Evolutionary conservation across 92 coral and sea anemone genomes (phyloP).

Genomic region (Siderastrea siderea): DNA sequence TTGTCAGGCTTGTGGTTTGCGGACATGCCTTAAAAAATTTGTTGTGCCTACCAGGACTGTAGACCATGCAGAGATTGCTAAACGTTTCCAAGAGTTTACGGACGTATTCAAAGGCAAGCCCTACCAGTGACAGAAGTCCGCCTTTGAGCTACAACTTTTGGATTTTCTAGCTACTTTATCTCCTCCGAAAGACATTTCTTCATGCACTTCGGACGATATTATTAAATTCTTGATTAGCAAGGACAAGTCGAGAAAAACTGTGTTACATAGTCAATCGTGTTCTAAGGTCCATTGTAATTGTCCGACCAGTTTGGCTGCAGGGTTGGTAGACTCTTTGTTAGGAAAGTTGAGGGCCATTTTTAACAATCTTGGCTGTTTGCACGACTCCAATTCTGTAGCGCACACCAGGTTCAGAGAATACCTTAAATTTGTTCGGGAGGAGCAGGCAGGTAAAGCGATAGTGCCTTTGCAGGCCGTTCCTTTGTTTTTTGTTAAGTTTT

Average conservation of each 20-base stretch:
- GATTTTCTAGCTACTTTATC: conserved; percentile 36
- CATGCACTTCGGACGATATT: conserved; percentile 70
- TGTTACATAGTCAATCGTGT: conserved; percentile 21
- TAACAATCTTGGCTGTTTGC: conserved; percentile 40
- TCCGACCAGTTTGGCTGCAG: conserved; percentile 49
- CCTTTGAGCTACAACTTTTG: conserved; percentile 50
- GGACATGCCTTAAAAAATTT: no score
- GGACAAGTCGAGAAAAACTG: conserved; percentile 43
- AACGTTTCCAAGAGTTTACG: conserved; percentile 12
- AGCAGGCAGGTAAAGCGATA: conserved; percentile 34
- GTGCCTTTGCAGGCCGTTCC: conserved; percentile 33
- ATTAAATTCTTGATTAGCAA: conserved; percentile 49
- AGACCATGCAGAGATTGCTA: not conserved
- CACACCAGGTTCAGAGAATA: conserved; percentile 40
- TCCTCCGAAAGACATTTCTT: conserved; percentile 16
- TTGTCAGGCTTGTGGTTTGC: not conserved
- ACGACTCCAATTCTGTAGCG: conserved; percentile 21
- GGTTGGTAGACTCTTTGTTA: conserved; percentile 40
- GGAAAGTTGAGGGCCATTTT: conserved; percentile 58
- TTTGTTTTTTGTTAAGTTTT: no score
- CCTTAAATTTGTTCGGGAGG: conserved; percentile 45
- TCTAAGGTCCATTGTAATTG: conserved; percentile 33
- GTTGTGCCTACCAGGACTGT: not conserved
- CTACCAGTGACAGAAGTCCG: conserved; percentile 63
- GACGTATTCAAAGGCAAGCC: conserved; percentile 31